phyloP scores from a whole-genome alignment of 2,888 invertebrate species.

The Pimpla rufipes region DNA sequence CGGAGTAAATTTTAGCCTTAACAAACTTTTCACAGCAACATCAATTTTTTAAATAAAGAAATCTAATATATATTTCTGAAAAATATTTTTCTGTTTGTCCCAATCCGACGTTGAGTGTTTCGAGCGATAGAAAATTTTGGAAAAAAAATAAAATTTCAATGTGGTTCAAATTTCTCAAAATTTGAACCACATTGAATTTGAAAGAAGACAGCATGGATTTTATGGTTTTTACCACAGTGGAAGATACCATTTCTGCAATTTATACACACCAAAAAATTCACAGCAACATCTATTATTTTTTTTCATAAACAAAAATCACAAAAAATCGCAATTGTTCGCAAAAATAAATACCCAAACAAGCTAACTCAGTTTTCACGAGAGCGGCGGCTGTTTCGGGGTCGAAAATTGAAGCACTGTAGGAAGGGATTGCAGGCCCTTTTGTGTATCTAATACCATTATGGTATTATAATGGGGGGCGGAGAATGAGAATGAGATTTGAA shows the following conservation, averaged over 20 bases:
- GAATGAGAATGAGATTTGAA: constrained; percentile 64
- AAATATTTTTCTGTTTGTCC: no score
- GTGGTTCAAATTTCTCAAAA: no score
- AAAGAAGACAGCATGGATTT: no score
- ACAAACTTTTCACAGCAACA: neutral
- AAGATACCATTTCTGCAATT: no score
- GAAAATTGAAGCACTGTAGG: constrained; percentile 5
- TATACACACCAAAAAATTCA: no score
- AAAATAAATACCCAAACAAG: constrained; percentile 4
- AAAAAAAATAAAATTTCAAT: no score
- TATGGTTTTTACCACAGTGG: no score
- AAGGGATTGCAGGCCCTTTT: constrained; percentile 47
- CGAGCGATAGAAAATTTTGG: no score
- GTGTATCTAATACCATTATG: constrained; percentile 59
- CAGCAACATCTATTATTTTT: neutral
- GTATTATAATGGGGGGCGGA: constrained; percentile 45
- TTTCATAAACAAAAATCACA: neutral
- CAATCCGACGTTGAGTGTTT: no score
- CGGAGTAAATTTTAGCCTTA: no score
- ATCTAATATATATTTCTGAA: no score
- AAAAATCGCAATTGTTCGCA: neutral
- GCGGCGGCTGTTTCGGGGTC: neutral
- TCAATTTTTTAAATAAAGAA: neutral
- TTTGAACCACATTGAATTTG: no score
- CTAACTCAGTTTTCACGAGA: neutral